Base-by-base conservation (phyloP, 2,113 vertebrate genomes). In the Pteronura brasiliensis region DNA sequence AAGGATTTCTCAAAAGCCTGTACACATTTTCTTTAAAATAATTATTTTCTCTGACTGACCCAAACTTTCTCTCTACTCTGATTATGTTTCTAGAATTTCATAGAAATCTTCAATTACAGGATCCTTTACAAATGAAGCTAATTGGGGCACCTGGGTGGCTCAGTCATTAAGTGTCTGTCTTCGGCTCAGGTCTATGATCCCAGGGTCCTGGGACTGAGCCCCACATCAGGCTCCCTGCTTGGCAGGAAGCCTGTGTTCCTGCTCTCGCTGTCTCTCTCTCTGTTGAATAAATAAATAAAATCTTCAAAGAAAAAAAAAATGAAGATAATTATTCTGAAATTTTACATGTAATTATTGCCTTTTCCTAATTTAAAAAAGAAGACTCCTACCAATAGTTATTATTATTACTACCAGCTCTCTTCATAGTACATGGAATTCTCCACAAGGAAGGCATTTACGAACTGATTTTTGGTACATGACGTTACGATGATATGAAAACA, bases 241-340 rank as follows among this genome's bases (percentile, higher is more conserved):
- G 52, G 52, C 17, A 55, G 52, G 52, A 55, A 55, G 17, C 17
- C 52, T 18, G 52, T 55, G 52, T 55, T 55, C 17, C 17, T 55
- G 52, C 17, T 55, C 17, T 55, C 17, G 1, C 52, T 18, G 15
- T 55, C 15, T 55, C 52, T 55, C 49, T 52, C 52, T 55, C 17
- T 55, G 52, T 55, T 3, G 52, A 55, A 55, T 55, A 55, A 55
- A 55, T 55, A 55, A 55, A 55, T 55, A 55, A 55, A 55, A 18
- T 55, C 52, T 55, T 18, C 18, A 55, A 55, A 55, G 52, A 55
- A 55, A 55, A 55, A 15, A 52, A 55, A 18, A 83, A 83, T 88
- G 61, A 93, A 95, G n/a, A 7, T 49, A 88, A 88, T 90, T 82
- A 77, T 86, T 90, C 23, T 72, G 55, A 96, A 91, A 69, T 36